Percentiles rank a stretch among this genome's conserved stretches.
These are phyloP conservation scores for Entomyzon cyanotis DNA, from an alignment of 2,113 vertebrate genomes.

Conservation along the genomic window DNA sequence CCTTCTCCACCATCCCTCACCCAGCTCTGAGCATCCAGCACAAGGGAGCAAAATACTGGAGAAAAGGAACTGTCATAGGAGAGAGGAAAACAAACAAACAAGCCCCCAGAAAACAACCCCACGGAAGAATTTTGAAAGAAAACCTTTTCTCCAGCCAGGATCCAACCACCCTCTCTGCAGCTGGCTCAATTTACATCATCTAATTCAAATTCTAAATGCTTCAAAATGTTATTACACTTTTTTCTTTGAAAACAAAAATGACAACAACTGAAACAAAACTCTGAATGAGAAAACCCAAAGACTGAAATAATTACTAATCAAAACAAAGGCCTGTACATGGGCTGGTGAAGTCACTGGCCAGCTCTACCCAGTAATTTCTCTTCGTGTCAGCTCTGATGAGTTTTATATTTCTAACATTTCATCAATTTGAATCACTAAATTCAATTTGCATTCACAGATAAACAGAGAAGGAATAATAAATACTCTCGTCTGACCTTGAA, in stretches of 20 bases:
- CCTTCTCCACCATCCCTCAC: neutral
- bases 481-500: conserved; percentile 76
- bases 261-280: conserved; percentile 67
- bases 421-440: conserved; percentile 73
- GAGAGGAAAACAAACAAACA: neutral
- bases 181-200: conserved; percentile 39
- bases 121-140: neutral
- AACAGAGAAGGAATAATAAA: conserved; percentile 77
- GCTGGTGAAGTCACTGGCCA: conserved; percentile 2
- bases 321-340: conserved; percentile 5
- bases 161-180: neutral
- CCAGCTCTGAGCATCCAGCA: neutral
- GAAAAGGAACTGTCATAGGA: neutral
- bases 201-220: conserved; percentile 59
- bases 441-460: conserved; percentile 78
- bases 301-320: conserved; percentile 70
- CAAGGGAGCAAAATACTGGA: neutral
- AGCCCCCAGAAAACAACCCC: neutral
- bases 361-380: conserved; percentile 55
- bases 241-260: conserved; percentile 51
- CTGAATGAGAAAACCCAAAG: conserved; percentile 57
- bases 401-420: conserved; percentile 67
- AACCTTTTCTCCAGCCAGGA: neutral
- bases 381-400: conserved; percentile 38
- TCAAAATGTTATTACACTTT: conserved; percentile 59